Conservation (phyloP, 2,888 invertebrate genomes). For the Chymomyza procnemis region DNA sequence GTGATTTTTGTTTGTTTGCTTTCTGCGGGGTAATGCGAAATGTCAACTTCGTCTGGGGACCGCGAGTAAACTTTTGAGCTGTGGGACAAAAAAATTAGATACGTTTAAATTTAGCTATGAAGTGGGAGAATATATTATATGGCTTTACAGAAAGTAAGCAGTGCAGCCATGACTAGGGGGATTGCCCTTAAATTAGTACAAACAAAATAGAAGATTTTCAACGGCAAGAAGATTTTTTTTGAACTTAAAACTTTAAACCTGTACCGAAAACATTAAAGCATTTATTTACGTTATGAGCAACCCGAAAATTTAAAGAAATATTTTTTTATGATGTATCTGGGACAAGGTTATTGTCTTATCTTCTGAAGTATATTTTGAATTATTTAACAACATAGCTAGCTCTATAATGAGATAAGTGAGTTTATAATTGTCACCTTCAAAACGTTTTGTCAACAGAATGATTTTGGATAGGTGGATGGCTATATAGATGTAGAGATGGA, state of each 20-base stretch:
- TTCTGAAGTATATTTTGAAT: too few relatives aligned
- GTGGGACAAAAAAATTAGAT: background rate
- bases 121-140: background rate
- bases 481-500: too few relatives aligned
- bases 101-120: background rate
- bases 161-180: background rate
- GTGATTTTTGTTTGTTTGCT: constrained; percentile 17
- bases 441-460: too few relatives aligned
- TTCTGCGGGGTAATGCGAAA: background rate
- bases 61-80: constrained; percentile 10
- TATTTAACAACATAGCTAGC: too few relatives aligned
- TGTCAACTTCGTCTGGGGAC: constrained; percentile 6
- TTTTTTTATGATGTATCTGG: too few relatives aligned
- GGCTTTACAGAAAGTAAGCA: background rate
- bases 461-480: too few relatives aligned
- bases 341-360: too few relatives aligned
- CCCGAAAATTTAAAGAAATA: too few relatives aligned
- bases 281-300: too few relatives aligned
- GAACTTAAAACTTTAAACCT: background rate
- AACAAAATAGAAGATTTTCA: background rate
- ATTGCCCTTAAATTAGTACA: background rate
- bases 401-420: too few relatives aligned
- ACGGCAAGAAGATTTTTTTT: background rate
- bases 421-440: too few relatives aligned
- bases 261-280: background rate